These are phyloP conservation scores for Pegoplata infirma DNA, from an alignment of 2,888 invertebrate genomes.

Conservation along the genomic window DNA sequence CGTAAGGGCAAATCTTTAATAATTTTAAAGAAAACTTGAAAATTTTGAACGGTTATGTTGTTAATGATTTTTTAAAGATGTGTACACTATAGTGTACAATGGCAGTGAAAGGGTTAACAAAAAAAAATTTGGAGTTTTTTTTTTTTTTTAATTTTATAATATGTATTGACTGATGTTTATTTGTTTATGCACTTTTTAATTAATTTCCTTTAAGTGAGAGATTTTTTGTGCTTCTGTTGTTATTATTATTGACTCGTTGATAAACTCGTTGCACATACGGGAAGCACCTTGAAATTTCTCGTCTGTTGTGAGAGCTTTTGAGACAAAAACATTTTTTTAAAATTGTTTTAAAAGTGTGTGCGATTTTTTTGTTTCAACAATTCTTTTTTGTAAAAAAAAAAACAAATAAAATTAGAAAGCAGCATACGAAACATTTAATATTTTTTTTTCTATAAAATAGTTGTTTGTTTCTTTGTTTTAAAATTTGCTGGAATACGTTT, in stretches of 20 bases:
- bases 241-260: constrained; percentile 59
- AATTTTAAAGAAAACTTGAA: no score
- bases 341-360: neutral
- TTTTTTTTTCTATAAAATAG: neutral
- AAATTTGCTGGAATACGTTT: neutral
- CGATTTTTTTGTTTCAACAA: neutral
- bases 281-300: constrained; percentile 75
- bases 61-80: no score
- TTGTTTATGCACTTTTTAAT: constrained; percentile 31
- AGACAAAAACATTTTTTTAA: neutral
- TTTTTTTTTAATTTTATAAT: constrained; percentile 32
- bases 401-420: neutral
- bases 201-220: constrained; percentile 59
- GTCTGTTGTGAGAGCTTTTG: constrained; percentile 37
- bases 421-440: neutral
- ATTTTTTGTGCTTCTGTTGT: constrained; percentile 40
- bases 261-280: constrained; percentile 67
- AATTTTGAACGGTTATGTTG: no score
- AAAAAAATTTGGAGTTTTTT: no score
- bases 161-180: constrained; percentile 36
- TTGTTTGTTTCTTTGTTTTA: constrained; percentile 1
- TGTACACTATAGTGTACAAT: no score
- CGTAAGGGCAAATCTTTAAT: no score
- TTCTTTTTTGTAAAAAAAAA: constrained; percentile 18
- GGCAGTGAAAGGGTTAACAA: no score